Evolutionary conservation across 2,113 vertebrate genomes (phyloP).

Genomic region (Triplophysa tibetana): DNA sequence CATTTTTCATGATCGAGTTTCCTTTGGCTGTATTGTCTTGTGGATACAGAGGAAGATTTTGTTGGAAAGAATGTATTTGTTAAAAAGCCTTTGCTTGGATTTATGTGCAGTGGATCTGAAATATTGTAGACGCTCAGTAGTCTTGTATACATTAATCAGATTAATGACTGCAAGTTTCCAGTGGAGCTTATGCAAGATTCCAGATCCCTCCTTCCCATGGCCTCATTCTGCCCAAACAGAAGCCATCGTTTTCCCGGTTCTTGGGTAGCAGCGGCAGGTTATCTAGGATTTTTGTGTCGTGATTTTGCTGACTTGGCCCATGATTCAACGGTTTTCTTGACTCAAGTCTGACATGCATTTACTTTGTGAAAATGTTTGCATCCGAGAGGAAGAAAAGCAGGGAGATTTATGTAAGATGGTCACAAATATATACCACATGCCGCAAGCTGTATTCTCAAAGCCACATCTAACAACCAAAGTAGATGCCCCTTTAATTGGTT

Average conservation of each 20-base stretch:
- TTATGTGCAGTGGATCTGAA: slow-evolving; percentile 24
- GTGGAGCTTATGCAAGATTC: slow-evolving; percentile 63
- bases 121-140: slow-evolving; percentile 45
- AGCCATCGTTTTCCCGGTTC: slow-evolving; percentile 40
- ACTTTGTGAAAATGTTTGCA: not conserved
- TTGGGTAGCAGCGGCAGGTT: not conserved
- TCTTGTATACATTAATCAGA: slow-evolving; percentile 72
- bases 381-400: not conserved
- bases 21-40: not conserved
- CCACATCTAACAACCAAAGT: slow-evolving; percentile 52
- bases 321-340: not conserved
- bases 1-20: not conserved
- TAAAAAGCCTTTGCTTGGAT: not conserved
- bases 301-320: not conserved
- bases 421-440: slow-evolving; percentile 51
- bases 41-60: not conserved
- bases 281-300: slow-evolving; percentile 5
- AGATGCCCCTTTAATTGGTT: slow-evolving; percentile 41
- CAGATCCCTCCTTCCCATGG: slow-evolving; percentile 52
- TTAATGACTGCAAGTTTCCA: slow-evolving; percentile 71
- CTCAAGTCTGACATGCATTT: slow-evolving; percentile 8
- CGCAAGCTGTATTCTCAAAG: slow-evolving; percentile 46
- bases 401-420: not conserved
- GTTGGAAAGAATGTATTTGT: slow-evolving; percentile 5
- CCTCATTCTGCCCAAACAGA: slow-evolving; percentile 51